Evolutionary conservation across 2,113 vertebrate genomes (phyloP).

Genomic region (Octodon degus): DNA sequence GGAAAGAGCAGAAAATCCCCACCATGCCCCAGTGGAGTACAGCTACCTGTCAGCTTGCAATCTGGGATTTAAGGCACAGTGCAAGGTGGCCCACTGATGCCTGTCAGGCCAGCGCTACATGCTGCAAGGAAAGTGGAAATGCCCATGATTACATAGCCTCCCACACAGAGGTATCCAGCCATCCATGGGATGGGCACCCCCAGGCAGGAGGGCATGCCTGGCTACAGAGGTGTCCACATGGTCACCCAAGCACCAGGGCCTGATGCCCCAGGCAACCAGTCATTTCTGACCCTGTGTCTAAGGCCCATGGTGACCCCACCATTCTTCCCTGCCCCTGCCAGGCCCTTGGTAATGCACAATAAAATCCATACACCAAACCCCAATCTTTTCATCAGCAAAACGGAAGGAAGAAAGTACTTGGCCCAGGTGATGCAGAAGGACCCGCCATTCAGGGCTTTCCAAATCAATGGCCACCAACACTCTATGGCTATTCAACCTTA

Average conservation of each 20-base stretch:
- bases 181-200: background rate
- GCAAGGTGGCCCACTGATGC: background rate
- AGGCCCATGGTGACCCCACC: background rate
- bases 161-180: background rate
- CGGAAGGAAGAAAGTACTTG: background rate
- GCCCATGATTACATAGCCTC: background rate
- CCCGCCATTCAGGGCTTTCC: background rate
- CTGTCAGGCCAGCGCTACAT: background rate
- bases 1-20: conserved; percentile 40
- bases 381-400: background rate
- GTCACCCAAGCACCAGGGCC: background rate
- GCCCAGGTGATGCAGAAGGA: background rate
- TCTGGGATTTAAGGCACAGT: background rate
- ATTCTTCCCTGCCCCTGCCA: background rate
- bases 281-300: background rate
- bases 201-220: background rate
- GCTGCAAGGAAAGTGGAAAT: background rate
- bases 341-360: background rate
- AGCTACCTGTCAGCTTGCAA: conserved; percentile 19
- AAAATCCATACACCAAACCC: conserved; percentile 37
- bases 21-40: background rate
- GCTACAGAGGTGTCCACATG: background rate
- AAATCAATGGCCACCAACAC: background rate
- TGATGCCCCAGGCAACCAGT: background rate
- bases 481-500: background rate